Base-by-base conservation (phyloP, 2,797 vertebrate species). In the Agapornis canus region DNA sequence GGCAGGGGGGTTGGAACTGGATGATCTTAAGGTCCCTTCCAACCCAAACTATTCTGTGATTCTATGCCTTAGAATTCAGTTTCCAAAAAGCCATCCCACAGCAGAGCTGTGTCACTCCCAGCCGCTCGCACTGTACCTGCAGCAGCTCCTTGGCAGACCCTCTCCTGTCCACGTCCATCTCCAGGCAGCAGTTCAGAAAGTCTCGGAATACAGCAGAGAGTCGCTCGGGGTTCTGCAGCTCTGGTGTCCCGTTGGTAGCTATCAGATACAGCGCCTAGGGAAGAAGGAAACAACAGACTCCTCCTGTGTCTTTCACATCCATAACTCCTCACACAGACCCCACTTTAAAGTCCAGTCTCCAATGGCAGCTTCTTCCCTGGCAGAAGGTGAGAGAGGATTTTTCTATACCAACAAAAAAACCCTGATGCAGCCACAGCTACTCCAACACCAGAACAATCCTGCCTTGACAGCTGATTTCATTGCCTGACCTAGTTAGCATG, bases 111-210 rank as follows among this genome's bases (percentile, higher is more conserved):
- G 54, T n/a, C 31, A 15, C 51, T 63, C 72, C 49, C 56, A 75
- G 64, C 4, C 1, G 2, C 20, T 20, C 0, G 1, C 8, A 2
- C 27, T 72, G 93, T 94, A 99, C 98, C 99, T 99, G 99, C 84
- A 99, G 97, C 63, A 99, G 98, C 31, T 99, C 98, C 97, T 99
- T 99, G 89, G 99, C 99, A 65, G 98, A 98, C 45, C 99, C 98
- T 96, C 98, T 89, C 59, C 98, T 98, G 96, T 99, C 99, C 91
- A 99, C 99, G 13, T 99, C 99, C 99, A 99, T 99, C 97, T 99
- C 99, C 92, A 99, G 98, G 97, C 98, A 99, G 96, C 98, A 98
- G 96, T 99, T 99, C 56, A 99, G 98, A 89, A 99, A 99, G 96
- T 99, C 98, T 37, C 99, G 98, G 90, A 99, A 99, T 69, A 99